Conservation (phyloP, 2,888 invertebrate species). For the Spodoptera picta region DNA sequence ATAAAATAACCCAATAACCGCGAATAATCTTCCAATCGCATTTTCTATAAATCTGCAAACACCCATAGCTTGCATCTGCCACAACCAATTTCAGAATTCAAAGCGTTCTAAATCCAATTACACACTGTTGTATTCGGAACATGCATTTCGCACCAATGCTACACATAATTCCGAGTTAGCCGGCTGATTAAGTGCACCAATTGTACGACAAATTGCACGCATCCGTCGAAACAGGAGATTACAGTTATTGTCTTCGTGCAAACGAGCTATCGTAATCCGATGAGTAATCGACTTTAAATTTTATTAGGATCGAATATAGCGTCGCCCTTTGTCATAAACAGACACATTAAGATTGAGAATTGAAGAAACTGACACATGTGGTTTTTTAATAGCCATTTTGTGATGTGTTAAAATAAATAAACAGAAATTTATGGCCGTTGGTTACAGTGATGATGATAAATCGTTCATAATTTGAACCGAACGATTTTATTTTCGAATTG, state of each 20-base stretch:
- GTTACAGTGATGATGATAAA: too few relatives aligned
- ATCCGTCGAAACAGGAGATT: constrained; percentile 67
- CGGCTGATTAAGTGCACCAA: constrained; percentile 68
- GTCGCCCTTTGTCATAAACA: not conserved
- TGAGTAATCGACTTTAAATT: constrained; percentile 52
- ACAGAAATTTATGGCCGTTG: too few relatives aligned
- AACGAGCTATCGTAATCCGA: constrained; percentile 35
- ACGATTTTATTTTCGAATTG: too few relatives aligned
- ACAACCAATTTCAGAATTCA: constrained; percentile 21
- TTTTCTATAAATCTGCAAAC: constrained; percentile 20
- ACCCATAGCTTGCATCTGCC: not conserved
- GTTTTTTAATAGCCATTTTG: not conserved
- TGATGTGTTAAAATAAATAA: not conserved
- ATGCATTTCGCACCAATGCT: constrained; percentile 34
- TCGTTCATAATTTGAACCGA: too few relatives aligned
- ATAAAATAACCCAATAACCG: too few relatives aligned
- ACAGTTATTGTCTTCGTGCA: constrained; percentile 63
- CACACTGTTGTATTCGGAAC: constrained; percentile 24
- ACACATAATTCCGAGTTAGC: constrained; percentile 57
- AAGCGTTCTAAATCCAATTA: constrained; percentile 33
- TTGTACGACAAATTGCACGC: constrained; percentile 73
- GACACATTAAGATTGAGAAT: not conserved
- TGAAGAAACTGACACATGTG: not conserved
- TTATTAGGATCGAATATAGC: constrained; percentile 19
- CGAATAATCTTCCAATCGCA: not conserved